Conservation (phyloP, 2,888 invertebrate genomes). For the Drosophila formosana region DNA sequence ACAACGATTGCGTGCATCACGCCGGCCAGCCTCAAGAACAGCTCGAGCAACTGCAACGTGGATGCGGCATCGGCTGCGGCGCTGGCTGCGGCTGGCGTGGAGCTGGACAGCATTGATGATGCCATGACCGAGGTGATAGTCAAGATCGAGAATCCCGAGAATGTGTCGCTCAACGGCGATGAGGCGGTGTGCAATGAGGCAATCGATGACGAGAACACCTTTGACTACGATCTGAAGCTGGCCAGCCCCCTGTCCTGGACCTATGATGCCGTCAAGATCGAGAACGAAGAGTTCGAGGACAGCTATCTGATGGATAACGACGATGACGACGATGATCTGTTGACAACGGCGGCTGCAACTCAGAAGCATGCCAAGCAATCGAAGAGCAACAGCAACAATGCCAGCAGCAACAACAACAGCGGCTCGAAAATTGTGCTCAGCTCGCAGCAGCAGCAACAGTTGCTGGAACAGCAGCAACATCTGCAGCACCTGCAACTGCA, state of each 20-base stretch:
- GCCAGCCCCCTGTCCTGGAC: conserved; percentile 85
- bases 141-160: conserved; percentile 81
- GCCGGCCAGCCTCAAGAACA: conserved; percentile 68
- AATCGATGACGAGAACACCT: conserved; percentile 75
- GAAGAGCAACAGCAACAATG: conserved; percentile 39
- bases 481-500: conserved; percentile 79
- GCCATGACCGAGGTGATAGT: conserved; percentile 83
- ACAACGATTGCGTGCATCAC: conserved; percentile 83
- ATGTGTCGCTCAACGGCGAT: conserved; percentile 75
- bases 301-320: conserved; percentile 81
- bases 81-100: conserved; percentile 81
- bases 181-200: conserved; percentile 78
- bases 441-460: conserved; percentile 67
- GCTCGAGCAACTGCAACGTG: conserved; percentile 70
- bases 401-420: conserved; percentile 55
- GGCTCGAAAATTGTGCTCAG: conserved; percentile 45
- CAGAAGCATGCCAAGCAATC: conserved; percentile 80
- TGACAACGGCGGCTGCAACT: conserved; percentile 77
- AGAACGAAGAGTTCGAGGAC: conserved; percentile 84
- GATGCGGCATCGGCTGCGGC: conserved; percentile 79
- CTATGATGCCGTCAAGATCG: conserved; percentile 84
- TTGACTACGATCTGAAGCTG: conserved; percentile 84
- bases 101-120: conserved; percentile 82
- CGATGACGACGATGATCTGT: conserved; percentile 81
- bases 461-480: conserved; percentile 81